A percentile compares a stretch with the other conserved stretches of the same genome.
These are phyloP conservation scores for Osmerus eperlanus DNA, from an alignment of 2,113 vertebrate species.

Conservation along the genomic window DNA sequence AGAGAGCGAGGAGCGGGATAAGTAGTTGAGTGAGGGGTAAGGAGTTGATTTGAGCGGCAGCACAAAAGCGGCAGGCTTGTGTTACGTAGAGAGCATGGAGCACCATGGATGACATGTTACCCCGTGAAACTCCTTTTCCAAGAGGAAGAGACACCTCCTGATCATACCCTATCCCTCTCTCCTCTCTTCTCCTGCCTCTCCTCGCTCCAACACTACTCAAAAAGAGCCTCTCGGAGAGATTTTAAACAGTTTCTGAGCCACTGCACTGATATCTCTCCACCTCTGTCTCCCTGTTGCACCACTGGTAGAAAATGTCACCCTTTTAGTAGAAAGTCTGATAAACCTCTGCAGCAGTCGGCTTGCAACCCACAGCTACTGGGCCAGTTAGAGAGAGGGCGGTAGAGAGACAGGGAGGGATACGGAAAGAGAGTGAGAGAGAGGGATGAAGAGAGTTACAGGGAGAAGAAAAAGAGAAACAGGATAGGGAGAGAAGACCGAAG, in stretches of 20 bases:
- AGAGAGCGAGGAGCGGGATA: too few species aligned
- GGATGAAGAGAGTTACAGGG: background rate
- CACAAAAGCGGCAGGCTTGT: slow-evolving; percentile 33
- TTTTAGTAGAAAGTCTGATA: too few species aligned
- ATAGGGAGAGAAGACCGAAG: background rate
- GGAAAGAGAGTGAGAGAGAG: background rate
- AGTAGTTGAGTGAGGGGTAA: too few species aligned
- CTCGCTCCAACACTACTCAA: too few species aligned
- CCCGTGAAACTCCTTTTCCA: background rate
- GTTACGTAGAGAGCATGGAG: slow-evolving; percentile 54
- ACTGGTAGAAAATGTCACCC: background rate
- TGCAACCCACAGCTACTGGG: background rate
- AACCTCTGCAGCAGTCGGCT: too few species aligned
- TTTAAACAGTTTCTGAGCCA: too few species aligned
- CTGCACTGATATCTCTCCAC: background rate
- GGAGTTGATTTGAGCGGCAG: slow-evolving; percentile 34
- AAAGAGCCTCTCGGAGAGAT: too few species aligned
- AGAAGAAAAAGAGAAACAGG: background rate
- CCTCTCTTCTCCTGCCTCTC: too few species aligned
- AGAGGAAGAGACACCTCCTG: too few species aligned
- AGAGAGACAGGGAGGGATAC: background rate
- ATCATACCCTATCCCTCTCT: too few species aligned
- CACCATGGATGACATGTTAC: slow-evolving; percentile 1
- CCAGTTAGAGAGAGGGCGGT: background rate
- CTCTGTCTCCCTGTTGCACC: background rate